Conservation (phyloP, 2,888 invertebrate species). For the Bombylius major region DNA sequence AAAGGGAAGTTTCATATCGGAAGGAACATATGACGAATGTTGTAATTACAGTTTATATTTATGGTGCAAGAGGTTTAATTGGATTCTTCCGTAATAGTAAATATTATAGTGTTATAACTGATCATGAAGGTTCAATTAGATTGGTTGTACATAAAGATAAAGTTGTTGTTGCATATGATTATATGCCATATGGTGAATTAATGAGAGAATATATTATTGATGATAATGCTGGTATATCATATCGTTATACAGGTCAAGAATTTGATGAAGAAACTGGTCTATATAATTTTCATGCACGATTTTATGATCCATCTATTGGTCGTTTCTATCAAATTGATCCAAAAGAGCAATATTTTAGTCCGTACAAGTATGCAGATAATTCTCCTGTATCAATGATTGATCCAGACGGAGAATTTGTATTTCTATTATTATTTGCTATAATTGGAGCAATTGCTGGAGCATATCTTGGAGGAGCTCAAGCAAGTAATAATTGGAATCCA, state of each 20-base stretch:
- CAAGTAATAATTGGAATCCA: background rate
- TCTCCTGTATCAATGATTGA: constrained; percentile 9
- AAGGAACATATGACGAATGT: no score
- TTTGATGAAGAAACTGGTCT: constrained; percentile 18
- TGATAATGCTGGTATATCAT: constrained; percentile 9
- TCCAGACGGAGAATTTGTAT: constrained; percentile 4
- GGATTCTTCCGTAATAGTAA: constrained; percentile 9
- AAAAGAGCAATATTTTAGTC: constrained; percentile 15
- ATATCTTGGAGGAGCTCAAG: constrained; percentile 6
- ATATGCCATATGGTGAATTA: constrained; percentile 17
- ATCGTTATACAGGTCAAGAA: constrained; percentile 19
- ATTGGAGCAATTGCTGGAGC: background rate
- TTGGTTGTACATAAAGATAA: constrained; percentile 12
- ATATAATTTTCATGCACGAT: constrained; percentile 18
- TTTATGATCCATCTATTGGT: constrained; percentile 18
- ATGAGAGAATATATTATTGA: constrained; percentile 12
- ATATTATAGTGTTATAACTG: constrained; percentile 14
- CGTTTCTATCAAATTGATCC: constrained; percentile 16
- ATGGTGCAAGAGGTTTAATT: constrained; percentile 4
- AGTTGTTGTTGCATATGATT: constrained; percentile 19
- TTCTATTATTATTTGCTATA: background rate
- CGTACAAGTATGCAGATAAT: constrained; percentile 17
- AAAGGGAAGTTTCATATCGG: constrained; percentile 4
- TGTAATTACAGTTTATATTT: constrained; percentile 6
- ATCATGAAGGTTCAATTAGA: constrained; percentile 17